phyloP scores from a whole-genome alignment of 1,140 invertebrate species.

The Aphis gossypii region DNA sequence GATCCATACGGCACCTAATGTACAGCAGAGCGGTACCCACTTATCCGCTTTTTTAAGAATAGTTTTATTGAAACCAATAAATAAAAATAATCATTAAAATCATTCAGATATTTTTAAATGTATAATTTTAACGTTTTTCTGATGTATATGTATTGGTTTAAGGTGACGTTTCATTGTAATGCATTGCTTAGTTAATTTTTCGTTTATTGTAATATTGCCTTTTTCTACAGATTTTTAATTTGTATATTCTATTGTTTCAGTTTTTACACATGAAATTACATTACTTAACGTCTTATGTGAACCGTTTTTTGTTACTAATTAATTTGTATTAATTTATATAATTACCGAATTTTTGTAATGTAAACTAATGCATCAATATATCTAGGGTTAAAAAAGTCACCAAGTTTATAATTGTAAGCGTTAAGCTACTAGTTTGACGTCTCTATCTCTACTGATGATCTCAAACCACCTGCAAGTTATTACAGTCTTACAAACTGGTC shows the following conservation, averaged over 20 bases:
- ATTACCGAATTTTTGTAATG: neutral
- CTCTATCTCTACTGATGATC: constrained; percentile 36
- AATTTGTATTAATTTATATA: neutral
- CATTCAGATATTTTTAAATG: too few relatives aligned
- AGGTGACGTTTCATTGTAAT: too few relatives aligned
- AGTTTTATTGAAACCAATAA: too few relatives aligned
- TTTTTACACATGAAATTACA: neutral
- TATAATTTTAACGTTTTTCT: too few relatives aligned
- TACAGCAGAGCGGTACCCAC: too few relatives aligned
- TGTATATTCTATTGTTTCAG: neutral
- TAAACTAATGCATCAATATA: neutral
- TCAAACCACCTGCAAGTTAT: neutral
- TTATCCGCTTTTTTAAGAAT: too few relatives aligned
- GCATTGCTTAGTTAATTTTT: too few relatives aligned
- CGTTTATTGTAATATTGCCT: neutral
- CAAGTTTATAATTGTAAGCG: neutral
- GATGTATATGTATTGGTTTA: too few relatives aligned
- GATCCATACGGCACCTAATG: too few relatives aligned
- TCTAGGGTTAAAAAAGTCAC: neutral
- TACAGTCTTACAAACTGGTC: constrained; percentile 39
- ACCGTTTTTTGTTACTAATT: neutral
- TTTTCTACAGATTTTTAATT: neutral
- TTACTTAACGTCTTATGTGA: neutral
- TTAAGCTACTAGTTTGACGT: constrained; percentile 28
- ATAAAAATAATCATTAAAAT: too few relatives aligned